These are phyloP conservation scores for Drosophila takahashii DNA, from an alignment of 1,140 invertebrate species.

Conservation along the genomic window DNA sequence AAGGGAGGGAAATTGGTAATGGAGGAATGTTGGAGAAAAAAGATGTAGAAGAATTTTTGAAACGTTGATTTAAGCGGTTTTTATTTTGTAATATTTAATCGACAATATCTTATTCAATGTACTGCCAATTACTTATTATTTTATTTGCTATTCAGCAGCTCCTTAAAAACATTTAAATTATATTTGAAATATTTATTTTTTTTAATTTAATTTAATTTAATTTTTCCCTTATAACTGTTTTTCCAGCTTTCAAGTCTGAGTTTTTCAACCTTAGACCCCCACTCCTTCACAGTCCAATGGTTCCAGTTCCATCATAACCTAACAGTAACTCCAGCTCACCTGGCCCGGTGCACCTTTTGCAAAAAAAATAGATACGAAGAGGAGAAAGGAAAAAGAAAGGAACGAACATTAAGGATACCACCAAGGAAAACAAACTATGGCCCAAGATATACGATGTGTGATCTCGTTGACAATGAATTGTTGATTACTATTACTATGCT, in stretches of 20 bases:
- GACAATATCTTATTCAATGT: too few relatives aligned
- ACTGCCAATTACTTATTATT: too few relatives aligned
- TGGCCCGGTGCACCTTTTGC: constrained; percentile 75
- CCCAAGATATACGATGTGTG: constrained; percentile 83
- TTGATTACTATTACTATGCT: constrained; percentile 72
- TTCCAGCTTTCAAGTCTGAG: constrained; percentile 23
- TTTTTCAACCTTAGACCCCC: not conserved
- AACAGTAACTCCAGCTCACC: constrained; percentile 33
- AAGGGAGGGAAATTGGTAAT: not conserved
- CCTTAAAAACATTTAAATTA: not conserved
- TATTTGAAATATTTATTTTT: not conserved
- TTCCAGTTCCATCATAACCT: constrained; percentile 11
- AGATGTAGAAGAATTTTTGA: not conserved
- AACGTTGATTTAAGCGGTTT: not conserved
- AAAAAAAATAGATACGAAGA: constrained; percentile 44
- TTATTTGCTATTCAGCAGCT: too few relatives aligned
- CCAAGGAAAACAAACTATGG: constrained; percentile 71
- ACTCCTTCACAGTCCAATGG: not conserved
- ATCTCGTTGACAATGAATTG: constrained; percentile 84
- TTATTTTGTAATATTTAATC: not conserved
- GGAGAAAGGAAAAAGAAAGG: constrained; percentile 10
- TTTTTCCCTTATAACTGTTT: constrained; percentile 6
- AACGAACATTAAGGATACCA: constrained; percentile 46
- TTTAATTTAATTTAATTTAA: too few relatives aligned
- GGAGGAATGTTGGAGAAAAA: not conserved